Conservation (phyloP, 2,797 vertebrate genomes). For the Spinibarbus caldwelli region DNA sequence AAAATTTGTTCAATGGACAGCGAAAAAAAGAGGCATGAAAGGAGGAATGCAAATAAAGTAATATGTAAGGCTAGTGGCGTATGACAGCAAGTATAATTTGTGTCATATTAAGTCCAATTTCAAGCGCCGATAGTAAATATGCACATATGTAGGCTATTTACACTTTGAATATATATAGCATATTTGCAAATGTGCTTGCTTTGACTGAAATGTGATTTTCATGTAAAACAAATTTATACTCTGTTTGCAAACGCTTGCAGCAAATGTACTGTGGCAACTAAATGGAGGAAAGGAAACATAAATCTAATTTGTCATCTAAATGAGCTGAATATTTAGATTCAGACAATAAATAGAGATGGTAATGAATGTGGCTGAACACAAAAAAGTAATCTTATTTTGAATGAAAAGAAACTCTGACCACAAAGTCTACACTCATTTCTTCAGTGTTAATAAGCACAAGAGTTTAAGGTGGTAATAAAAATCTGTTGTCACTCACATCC, state of each 20-base stretch:
- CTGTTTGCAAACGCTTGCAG: background rate
- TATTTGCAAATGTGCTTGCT: slow-evolving; percentile 15
- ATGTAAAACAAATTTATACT: slow-evolving; percentile 20
- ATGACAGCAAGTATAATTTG: background rate
- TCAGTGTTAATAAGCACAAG: background rate
- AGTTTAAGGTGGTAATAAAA: background rate
- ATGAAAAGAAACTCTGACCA: background rate
- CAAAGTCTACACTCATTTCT: background rate
- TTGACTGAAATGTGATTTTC: background rate
- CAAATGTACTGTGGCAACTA: slow-evolving; percentile 15
- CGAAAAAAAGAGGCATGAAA: background rate
- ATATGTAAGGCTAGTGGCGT: background rate
- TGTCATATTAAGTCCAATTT: background rate
- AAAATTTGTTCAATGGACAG: slow-evolving; percentile 14
- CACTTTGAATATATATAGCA: slow-evolving; percentile 1
- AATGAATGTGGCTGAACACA: background rate
- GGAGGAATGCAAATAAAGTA: slow-evolving; percentile 7
- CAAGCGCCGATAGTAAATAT: background rate
- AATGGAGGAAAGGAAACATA: slow-evolving; percentile 13
- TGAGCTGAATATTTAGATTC: slow-evolving; percentile 13
- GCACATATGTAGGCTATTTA: background rate
- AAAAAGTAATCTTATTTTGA: background rate
- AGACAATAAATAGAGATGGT: background rate
- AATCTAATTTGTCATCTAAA: slow-evolving; percentile 5
- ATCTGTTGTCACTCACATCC: too few relatives aligned